phyloP scores from a whole-genome alignment of 2,797 vertebrate genomes.

The Agapornis canus region DNA sequence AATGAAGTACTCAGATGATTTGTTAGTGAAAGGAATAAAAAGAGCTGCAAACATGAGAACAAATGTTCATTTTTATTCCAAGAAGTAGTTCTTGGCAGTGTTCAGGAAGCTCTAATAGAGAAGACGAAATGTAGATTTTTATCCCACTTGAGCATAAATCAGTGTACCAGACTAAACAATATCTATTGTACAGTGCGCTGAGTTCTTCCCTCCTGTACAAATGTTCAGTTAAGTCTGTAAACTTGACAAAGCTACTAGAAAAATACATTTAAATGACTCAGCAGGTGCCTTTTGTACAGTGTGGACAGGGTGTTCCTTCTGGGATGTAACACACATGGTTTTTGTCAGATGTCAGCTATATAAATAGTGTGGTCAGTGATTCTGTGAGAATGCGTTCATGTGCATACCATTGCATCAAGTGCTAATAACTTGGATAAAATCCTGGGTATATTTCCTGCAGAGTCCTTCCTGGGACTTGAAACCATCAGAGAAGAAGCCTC shows the following conservation, averaged over 20 bases:
- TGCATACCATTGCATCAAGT: background rate
- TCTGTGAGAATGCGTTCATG: background rate
- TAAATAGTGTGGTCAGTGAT: background rate
- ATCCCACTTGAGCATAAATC: slow-evolving; percentile 42
- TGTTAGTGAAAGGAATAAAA: slow-evolving; percentile 31
- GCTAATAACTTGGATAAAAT: background rate
- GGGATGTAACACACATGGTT: background rate
- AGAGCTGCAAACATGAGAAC: slow-evolving; percentile 38
- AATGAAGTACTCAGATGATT: slow-evolving; percentile 34
- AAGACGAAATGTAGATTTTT: slow-evolving; percentile 24
- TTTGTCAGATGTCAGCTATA: background rate
- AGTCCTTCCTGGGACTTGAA: background rate
- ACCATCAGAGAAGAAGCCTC: background rate
- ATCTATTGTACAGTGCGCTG: slow-evolving; percentile 4
- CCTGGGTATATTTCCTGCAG: background rate
- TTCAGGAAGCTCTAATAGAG: background rate
- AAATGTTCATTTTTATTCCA: slow-evolving; percentile 58
- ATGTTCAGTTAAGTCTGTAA: background rate
- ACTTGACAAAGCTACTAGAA: background rate
- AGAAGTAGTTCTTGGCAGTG: slow-evolving; percentile 54
- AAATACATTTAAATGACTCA: background rate
- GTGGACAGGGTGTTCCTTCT: background rate
- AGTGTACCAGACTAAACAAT: slow-evolving; percentile 55
- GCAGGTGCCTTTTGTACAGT: background rate
- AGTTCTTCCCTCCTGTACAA: background rate